These are phyloP conservation scores for Mamestra configurata DNA, from an alignment of 1,140 invertebrate genomes.

Conservation along the genomic window DNA sequence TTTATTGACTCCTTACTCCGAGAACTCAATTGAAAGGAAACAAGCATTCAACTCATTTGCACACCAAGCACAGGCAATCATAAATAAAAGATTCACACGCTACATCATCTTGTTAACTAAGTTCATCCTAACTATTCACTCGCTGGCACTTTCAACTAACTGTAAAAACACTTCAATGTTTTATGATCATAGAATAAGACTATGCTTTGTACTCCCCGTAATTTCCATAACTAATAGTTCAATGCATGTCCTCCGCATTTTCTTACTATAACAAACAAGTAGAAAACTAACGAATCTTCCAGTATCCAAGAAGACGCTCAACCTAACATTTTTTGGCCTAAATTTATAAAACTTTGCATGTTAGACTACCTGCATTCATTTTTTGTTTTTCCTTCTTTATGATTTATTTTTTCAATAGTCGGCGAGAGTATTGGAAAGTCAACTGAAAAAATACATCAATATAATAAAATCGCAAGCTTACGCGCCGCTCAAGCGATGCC, in stretches of 20 bases:
- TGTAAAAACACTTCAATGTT: not conserved
- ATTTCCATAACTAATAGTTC: not conserved
- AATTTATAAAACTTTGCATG: constrained; percentile 60
- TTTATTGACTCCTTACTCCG: not conserved
- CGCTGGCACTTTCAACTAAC: not conserved
- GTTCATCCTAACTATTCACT: not conserved
- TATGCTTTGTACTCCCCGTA: constrained; percentile 5
- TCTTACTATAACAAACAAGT: not conserved
- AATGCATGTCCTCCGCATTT: not conserved
- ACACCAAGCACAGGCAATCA: not conserved
- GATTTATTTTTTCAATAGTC: constrained; percentile 87
- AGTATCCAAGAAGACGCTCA: constrained; percentile 73
- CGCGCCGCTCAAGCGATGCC: constrained; percentile 92
- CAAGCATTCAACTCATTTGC: not conserved
- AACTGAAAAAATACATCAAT: constrained; percentile 91
- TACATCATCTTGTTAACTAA: not conserved
- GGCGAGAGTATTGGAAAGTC: constrained; percentile 89
- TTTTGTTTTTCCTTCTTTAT: constrained; percentile 72
- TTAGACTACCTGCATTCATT: constrained; percentile 72
- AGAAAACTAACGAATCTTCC: constrained; percentile 63
- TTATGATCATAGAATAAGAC: not conserved
- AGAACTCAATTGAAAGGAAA: not conserved
- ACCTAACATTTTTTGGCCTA: constrained; percentile 64
- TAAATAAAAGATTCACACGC: not conserved
- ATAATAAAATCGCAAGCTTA: constrained; percentile 91